Conservation (phyloP, 1,140 invertebrate species). For the Ctenoplectra terminalis region DNA sequence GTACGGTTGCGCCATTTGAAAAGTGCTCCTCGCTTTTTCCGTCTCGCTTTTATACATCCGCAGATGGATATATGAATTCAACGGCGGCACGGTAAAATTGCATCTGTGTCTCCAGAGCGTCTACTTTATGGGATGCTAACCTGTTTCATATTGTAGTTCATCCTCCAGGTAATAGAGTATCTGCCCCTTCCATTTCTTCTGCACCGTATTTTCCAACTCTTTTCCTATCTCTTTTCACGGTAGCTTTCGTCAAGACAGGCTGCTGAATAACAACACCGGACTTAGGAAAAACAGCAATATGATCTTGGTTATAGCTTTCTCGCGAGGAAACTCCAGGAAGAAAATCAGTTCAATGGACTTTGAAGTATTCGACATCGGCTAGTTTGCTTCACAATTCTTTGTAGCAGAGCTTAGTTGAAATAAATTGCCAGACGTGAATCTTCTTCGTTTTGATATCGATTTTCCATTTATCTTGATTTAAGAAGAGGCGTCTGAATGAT, state of each 20-base stretch:
- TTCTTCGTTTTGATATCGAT: background rate
- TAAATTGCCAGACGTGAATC: background rate
- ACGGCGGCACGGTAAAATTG: conserved; percentile 76
- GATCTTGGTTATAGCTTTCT: conserved; percentile 23
- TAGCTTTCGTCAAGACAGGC: conserved; percentile 33
- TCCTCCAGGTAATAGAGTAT: conserved; percentile 73
- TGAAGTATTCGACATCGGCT: conserved; percentile 17
- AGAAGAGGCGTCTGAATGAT: background rate
- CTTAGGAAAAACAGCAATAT: conserved; percentile 20
- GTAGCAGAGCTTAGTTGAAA: background rate
- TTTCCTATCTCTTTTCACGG: conserved; percentile 17
- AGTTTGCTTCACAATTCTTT: background rate
- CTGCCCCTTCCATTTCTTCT: background rate
- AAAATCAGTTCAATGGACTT: conserved; percentile 20
- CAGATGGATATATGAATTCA: conserved; percentile 78
- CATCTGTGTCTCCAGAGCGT: conserved; percentile 74
- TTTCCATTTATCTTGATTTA: background rate
- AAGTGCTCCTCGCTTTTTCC: conserved; percentile 63
- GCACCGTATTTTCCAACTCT: background rate
- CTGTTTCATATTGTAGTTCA: conserved; percentile 77
- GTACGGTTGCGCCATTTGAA: conserved; percentile 74
- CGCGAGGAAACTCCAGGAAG: background rate
- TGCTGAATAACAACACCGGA: conserved; percentile 28
- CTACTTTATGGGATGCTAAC: conserved; percentile 76
- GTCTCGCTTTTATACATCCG: conserved; percentile 72